Evolutionary conservation across 2,888 invertebrate species (phyloP), one percentile per base, ranked within the genome.

Genomic region (Drosophila nr. perissopoda): DNA sequence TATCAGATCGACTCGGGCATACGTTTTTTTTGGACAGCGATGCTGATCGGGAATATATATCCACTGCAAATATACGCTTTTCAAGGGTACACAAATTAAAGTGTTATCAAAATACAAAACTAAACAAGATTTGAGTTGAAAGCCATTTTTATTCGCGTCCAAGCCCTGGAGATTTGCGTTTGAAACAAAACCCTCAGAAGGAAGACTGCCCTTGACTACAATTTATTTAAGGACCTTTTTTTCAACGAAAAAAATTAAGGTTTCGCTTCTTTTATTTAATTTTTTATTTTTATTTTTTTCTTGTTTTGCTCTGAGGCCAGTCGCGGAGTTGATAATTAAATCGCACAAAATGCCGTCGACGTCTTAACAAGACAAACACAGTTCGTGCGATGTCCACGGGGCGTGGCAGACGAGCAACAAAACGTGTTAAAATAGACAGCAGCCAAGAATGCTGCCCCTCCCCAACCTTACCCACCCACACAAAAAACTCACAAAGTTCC

Each of bases 351-450:
- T 65, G 78, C 76, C 82, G 57, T 49, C 65, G 69, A 61, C 54
- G 67, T 67, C 76, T 72, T 81, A 82, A 81, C 76, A 84, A 83
- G 82, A 82, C 74, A 88, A 88, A 88, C 79, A 88, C 79, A 88
- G 74, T 71, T 69, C 76, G 69, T 76, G 76, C 72, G 63, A 64
- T 53, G 80, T 51, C 68, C 70, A 54, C 40, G 76, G 63, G 79
- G 57, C 56, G 56, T 57, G 56, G 60, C 61, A 79, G 72, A 75
- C 79, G 84, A 74, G 67, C 76, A 72, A 60, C 65, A 51, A 74
- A 84, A 82, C 76, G 81, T 81, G 79, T 86, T 84, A 83, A 86
- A 83, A 87, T 75, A 87, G 83, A 84, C 83, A 82, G 80, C 71
- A 79, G 52, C 46, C n/a, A 75, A 64, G 25, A 18, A 40, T n/a